Conservation (phyloP, 2,888 invertebrate species). For the Gibbula magus region DNA sequence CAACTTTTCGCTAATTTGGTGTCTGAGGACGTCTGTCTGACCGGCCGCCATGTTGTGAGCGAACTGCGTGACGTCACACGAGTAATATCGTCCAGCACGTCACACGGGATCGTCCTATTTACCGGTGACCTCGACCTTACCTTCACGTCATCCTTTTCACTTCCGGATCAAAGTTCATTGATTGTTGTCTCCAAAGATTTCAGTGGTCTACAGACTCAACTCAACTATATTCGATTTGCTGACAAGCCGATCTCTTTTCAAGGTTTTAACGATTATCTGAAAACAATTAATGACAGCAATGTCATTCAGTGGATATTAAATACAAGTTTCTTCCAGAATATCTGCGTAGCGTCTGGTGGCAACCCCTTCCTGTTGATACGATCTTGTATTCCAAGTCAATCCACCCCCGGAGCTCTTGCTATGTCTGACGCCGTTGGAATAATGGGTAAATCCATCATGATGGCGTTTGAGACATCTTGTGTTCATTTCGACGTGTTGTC, state of each 20-base stretch:
- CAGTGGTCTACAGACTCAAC: neutral
- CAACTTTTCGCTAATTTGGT: constrained; percentile 8
- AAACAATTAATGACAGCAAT: neutral
- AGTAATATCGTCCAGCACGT: neutral
- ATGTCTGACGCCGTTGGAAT: neutral
- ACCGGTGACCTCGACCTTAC: constrained; percentile 1
- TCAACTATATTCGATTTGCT: neutral
- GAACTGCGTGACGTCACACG: neutral
- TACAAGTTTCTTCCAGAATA: neutral
- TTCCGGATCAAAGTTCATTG: neutral
- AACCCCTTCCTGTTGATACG: neutral
- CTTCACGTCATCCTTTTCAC: neutral
- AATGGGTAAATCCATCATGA: neutral
- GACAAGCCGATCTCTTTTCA: neutral
- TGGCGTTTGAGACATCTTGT: neutral
- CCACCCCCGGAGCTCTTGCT: neutral
- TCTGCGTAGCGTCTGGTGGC: neutral
- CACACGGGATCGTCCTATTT: constrained; percentile 20
- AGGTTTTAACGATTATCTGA: neutral
- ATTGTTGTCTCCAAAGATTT: neutral
- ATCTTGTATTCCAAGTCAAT: neutral
- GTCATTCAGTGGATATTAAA: neutral
- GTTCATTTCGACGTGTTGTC: neutral
- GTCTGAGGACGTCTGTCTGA: neutral
- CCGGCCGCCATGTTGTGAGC: neutral